Base-by-base conservation (phyloP, 2,888 invertebrate genomes). In the Graphium colonna region DNA sequence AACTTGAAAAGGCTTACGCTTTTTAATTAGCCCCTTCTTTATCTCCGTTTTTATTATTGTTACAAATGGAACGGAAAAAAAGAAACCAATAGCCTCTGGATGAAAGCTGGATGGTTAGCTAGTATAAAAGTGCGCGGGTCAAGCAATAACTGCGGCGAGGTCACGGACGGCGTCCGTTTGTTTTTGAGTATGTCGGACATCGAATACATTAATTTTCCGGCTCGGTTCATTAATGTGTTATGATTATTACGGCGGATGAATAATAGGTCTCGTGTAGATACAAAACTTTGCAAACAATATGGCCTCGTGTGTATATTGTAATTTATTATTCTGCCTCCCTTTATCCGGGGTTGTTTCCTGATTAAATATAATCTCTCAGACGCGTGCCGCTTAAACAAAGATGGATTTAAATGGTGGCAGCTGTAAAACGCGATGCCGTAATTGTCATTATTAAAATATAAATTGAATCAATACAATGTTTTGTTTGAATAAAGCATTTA, bases 361-460 rank as follows among this genome's bases (percentile, higher is more conserved):
- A 71, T 75, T 74, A 71, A 71, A 71, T 64, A 65, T 74, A 71
- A 75, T 70, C 65, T 71, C 62, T 49, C 63, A 62, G 59, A 64
- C 64, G 60, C 63, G 63, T 60, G 57, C 56, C 66, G 65, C 65
- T 64, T 67, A 62, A 50, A 65, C 57, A 64, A 69, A 69, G 71
- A 71, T 73, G 67, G 69, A 68, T 71, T 67, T 64, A 63, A 70
- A 67, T 71, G 64, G 16, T 7, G 48, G 31, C 12, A 31, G 18
- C 41, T 42, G 33, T 41, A 38, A 47, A 47, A 52, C 13, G 18
- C 40, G 13, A 33, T 44, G 26, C 16, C 41, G n/a, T 46, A 40
- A 45, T 41, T 3, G 15, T 47, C 36, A 47, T 52, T 47, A 47
- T 26, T 36, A 45, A 51, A 17, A 13, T 8, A 3, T 12, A 33